Percentiles rank a stretch among this genome's conserved stretches.
Conservation (phyloP, 1,140 invertebrate species). For the Pseudomyrmex gracilis region DNA sequence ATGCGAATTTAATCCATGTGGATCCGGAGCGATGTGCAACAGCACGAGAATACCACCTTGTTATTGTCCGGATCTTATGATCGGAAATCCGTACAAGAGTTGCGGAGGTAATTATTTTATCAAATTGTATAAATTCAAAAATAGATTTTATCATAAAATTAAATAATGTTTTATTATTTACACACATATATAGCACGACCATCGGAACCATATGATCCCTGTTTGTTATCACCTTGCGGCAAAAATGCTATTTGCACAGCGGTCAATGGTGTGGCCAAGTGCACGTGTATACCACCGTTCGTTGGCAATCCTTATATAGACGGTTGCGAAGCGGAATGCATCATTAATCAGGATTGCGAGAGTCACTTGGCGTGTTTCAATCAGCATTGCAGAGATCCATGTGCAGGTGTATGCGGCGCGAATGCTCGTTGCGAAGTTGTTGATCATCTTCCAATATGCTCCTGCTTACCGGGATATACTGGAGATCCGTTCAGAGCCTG, state of each 20-base stretch:
- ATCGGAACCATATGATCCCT: constrained; percentile 87
- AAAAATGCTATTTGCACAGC: constrained; percentile 92
- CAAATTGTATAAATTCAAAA: background rate
- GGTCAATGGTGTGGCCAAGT: constrained; percentile 89
- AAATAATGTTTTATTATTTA: constrained; percentile 38
- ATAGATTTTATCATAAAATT: background rate
- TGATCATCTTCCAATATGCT: constrained; percentile 93
- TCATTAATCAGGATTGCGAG: constrained; percentile 92
- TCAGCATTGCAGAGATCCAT: constrained; percentile 94
- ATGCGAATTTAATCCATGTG: constrained; percentile 93
- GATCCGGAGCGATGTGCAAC: constrained; percentile 92
- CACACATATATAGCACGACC: constrained; percentile 67
- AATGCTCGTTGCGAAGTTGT: constrained; percentile 92
- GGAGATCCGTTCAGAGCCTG: constrained; percentile 94
- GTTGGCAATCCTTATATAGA: constrained; percentile 92
- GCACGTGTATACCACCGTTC: constrained; percentile 94
- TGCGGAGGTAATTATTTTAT: constrained; percentile 86
- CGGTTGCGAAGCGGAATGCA: constrained; percentile 92
- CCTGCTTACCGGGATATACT: constrained; percentile 90
- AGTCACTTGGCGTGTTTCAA: constrained; percentile 93
- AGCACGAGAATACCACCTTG: constrained; percentile 91
- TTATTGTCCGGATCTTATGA: constrained; percentile 91
- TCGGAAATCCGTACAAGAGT: constrained; percentile 92
- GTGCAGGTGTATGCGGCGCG: constrained; percentile 92
- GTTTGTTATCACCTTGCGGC: constrained; percentile 92